These are phyloP conservation scores for Heliornis fulica DNA, from an alignment of 2,113 vertebrate genomes.

Conservation along the genomic window DNA sequence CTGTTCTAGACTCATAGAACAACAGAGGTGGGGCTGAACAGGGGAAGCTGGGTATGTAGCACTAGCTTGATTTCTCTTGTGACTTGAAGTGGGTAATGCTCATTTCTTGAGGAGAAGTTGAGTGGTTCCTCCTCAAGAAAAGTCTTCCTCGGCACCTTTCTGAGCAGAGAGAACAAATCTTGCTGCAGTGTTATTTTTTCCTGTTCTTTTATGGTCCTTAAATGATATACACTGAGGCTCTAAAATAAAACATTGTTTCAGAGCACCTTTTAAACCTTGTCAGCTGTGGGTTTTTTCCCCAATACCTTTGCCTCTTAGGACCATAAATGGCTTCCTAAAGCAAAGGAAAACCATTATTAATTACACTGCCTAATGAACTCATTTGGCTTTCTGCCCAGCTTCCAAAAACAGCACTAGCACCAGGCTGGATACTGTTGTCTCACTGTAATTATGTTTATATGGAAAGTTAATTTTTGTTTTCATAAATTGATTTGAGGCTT, in stretches of 20 bases:
- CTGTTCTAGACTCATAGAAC: not conserved
- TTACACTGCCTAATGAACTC: conserved; percentile 76
- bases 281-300: conserved; percentile 29
- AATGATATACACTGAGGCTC: not conserved
- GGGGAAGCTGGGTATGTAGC: not conserved
- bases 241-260: not conserved
- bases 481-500: conserved; percentile 79
- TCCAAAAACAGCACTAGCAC: conserved; percentile 66
- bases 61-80: not conserved
- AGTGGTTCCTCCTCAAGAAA: not conserved
- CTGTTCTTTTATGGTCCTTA: not conserved
- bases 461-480: conserved; percentile 80
- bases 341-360: conserved; percentile 73
- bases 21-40: rapidly evolving
- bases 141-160: not conserved
- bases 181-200: rapidly evolving
- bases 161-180: not conserved
- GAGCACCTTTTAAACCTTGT: conserved; percentile 56
- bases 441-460: conserved; percentile 77
- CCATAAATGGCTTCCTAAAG: conserved; percentile 67
- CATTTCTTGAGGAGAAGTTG: not conserved
- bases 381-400: conserved; percentile 75
- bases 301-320: conserved; percentile 56
- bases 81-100: not conserved
- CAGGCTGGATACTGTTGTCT: conserved; percentile 70